Percentiles rank a stretch among this genome's conserved stretches.
Evolutionary conservation across 2,888 invertebrate species (phyloP).

Genomic region (Reticulitermes lucifugus): DNA sequence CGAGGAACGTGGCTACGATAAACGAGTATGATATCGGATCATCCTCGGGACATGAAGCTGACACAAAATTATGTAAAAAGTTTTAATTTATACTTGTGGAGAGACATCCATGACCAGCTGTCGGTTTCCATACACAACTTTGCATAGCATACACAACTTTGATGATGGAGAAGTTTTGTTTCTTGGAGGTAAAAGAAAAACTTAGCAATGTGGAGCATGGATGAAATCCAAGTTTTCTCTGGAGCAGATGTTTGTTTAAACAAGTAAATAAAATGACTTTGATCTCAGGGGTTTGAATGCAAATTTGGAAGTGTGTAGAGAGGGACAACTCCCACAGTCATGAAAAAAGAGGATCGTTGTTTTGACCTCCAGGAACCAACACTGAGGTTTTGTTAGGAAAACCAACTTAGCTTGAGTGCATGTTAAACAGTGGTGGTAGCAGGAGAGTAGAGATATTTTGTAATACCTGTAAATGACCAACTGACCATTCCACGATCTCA

Average conservation of each 20-base stretch:
- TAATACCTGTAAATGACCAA: conserved; percentile 49
- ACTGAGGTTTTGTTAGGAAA: conserved; percentile 36
- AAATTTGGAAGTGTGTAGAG: conserved; percentile 18
- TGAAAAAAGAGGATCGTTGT: neutral
- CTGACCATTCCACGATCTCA: conserved; percentile 40
- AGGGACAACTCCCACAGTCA: neutral
- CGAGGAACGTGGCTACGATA: conserved; percentile 14
- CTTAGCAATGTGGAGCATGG: conserved; percentile 28
- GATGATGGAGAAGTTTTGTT: conserved; percentile 53
- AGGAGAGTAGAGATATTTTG: conserved; percentile 50
- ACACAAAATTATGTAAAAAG: conserved; percentile 43
- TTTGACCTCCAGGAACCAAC: conserved; percentile 41
- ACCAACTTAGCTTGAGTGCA: conserved; percentile 39
- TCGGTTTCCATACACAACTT: conserved; percentile 39
- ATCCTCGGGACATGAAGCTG: conserved; percentile 43
- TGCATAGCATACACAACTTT: conserved; percentile 37
- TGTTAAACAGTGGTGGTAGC: conserved; percentile 42
- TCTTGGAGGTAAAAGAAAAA: conserved; percentile 50
- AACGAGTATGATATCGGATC: conserved; percentile 33
- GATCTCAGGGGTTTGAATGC: conserved; percentile 49
- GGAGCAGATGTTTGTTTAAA: conserved; percentile 17
- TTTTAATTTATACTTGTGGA: conserved; percentile 35
- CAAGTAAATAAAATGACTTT: conserved; percentile 42
- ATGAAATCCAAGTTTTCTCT: conserved; percentile 24
- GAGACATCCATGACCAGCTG: conserved; percentile 31